phyloP scores from a whole-genome alignment of 2,888 invertebrate species.

The Parnassius smintheus region DNA sequence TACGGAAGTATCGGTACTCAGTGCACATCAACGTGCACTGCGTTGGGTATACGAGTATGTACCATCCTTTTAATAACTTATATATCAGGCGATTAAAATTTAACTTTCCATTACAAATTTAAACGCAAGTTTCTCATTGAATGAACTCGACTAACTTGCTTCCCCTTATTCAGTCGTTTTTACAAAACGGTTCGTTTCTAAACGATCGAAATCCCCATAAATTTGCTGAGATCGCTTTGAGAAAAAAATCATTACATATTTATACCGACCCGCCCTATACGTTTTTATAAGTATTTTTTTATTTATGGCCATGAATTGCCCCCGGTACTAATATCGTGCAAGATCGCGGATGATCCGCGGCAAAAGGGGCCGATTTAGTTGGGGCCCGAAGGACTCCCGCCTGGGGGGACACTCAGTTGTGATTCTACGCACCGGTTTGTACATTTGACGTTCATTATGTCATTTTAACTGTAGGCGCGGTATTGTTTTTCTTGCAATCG shows the following conservation, averaged over 20 bases:
- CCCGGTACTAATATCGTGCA: conserved; percentile 73
- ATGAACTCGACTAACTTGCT: not conserved
- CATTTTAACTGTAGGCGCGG: conserved; percentile 48
- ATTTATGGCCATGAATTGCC: conserved; percentile 68
- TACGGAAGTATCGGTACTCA: too few species aligned
- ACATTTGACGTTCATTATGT: conserved; percentile 66
- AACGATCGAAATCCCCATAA: conserved; percentile 28
- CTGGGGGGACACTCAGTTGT: conserved; percentile 43
- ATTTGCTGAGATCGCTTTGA: conserved; percentile 34
- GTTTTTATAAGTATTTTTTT: conserved; percentile 73
- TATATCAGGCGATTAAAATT: too few species aligned
- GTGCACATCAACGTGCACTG: too few species aligned
- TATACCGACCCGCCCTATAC: conserved; percentile 53
- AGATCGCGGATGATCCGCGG: conserved; percentile 67
- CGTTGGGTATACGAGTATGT: too few species aligned
- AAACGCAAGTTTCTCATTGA: too few species aligned
- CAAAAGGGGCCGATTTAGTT: conserved; percentile 41
- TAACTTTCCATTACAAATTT: too few species aligned
- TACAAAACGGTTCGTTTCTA: conserved; percentile 15
- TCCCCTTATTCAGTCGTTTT: conserved; percentile 4
- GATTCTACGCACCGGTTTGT: conserved; percentile 59
- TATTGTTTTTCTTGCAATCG: conserved; percentile 41
- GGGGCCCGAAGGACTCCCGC: conserved; percentile 36
- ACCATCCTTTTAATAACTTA: too few species aligned
- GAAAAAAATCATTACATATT: conserved; percentile 59